These are phyloP conservation scores for Thalassarche chlororhynchos DNA, from an alignment of 2,113 vertebrate genomes.

Conservation along the genomic window DNA sequence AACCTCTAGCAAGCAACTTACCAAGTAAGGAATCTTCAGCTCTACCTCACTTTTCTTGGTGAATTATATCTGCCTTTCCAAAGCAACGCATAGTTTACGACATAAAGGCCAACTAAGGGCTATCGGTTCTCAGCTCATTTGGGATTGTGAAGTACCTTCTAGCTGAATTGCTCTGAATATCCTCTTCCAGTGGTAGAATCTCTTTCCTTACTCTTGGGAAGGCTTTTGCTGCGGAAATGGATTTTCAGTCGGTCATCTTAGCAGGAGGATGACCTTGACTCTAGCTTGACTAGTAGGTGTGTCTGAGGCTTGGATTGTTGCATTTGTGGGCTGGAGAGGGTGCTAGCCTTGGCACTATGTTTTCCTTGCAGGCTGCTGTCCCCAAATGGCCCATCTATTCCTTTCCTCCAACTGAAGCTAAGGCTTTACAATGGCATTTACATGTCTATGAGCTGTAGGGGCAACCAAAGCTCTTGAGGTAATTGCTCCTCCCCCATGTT, in stretches of 20 bases:
- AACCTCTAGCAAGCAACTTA: constrained; percentile 76
- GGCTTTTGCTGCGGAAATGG: background rate
- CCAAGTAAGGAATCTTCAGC: constrained; percentile 82
- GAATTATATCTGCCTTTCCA: constrained; percentile 10
- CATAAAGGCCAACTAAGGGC: background rate
- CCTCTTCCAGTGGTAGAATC: background rate
- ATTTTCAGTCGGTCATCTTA: background rate
- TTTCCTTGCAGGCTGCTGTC: constrained; percentile 36
- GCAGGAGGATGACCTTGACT: background rate
- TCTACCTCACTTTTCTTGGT: background rate
- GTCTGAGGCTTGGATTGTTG: background rate
- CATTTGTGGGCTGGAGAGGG: background rate
- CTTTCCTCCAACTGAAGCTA: constrained; percentile 15
- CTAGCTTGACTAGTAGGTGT: background rate
- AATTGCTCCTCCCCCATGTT: constrained; percentile 6
- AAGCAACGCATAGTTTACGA: background rate
- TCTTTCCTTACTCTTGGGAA: background rate
- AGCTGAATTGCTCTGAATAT: background rate
- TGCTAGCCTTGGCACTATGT: constrained; percentile 8
- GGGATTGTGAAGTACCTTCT: background rate
- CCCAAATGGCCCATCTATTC: background rate
- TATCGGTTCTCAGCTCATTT: fast-evolving
- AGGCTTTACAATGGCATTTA: constrained; percentile 17
- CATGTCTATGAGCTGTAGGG: constrained; percentile 29
- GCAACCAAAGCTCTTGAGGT: constrained; percentile 35